Conservation (phyloP, 2,797 vertebrate genomes). For the Sebastiscus tertius region DNA sequence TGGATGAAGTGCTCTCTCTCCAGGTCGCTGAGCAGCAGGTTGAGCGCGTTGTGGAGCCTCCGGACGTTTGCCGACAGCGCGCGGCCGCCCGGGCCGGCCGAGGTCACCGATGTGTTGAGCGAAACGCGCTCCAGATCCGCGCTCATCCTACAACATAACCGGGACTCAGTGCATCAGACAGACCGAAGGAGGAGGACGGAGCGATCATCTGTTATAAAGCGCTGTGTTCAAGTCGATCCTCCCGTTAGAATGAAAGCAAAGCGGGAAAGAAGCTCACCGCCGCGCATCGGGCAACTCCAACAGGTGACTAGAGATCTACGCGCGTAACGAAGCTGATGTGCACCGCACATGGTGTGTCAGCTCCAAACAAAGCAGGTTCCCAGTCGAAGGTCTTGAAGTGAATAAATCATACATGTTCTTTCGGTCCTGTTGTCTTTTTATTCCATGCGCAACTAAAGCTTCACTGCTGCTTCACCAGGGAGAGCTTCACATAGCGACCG, state of each 20-base stretch:
- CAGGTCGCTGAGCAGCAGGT: slow-evolving; percentile 87
- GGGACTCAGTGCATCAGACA: slow-evolving; percentile 20
- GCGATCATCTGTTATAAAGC: slow-evolving; percentile 9
- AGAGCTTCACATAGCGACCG: neutral
- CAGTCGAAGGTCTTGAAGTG: too few species aligned
- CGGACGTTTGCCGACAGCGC: slow-evolving; percentile 92
- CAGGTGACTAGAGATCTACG: slow-evolving; percentile 40
- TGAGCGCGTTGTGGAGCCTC: slow-evolving; percentile 91
- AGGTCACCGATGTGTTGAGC: slow-evolving; percentile 72
- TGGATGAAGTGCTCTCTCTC: slow-evolving; percentile 94
- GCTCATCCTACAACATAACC: slow-evolving; percentile 82
- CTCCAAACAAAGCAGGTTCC: neutral
- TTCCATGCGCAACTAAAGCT: neutral
- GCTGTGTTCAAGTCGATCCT: neutral
- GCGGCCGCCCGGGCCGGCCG: slow-evolving; percentile 75
- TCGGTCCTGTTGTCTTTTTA: neutral
- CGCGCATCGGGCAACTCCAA: slow-evolving; percentile 33
- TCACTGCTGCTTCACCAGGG: neutral
- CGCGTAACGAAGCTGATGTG: slow-evolving; percentile 4
- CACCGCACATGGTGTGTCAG: neutral
- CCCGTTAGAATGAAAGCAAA: neutral
- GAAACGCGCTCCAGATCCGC: slow-evolving; percentile 85
- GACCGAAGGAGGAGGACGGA: slow-evolving; percentile 30
- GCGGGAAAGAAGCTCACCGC: neutral
- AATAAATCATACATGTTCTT: neutral